Conservation (phyloP, 2,797 vertebrate species). For the Falco berigora region DNA sequence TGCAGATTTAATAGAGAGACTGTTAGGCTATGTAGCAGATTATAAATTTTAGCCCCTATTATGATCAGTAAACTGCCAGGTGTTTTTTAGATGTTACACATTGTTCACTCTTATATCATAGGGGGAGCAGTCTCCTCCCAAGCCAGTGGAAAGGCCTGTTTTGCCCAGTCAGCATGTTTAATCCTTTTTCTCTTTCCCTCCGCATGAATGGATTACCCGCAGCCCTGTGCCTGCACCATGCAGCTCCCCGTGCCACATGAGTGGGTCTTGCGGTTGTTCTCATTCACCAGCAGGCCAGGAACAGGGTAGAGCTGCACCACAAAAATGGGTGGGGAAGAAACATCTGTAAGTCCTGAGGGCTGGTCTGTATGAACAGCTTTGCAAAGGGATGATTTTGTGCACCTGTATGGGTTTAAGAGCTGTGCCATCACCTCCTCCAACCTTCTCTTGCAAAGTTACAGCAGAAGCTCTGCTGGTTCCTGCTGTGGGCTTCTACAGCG, state of each 20-base stretch:
- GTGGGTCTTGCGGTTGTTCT: neutral
- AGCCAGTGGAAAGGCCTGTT: neutral
- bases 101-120: neutral
- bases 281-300: neutral
- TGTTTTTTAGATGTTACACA: neutral
- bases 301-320: neutral
- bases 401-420: rapidly evolving
- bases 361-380: neutral
- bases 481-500: neutral
- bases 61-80: neutral
- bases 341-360: neutral
- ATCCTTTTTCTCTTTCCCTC: neutral
- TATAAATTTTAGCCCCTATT: slow-evolving; percentile 15
- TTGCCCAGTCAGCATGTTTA: neutral
- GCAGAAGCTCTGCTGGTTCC: neutral
- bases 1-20: slow-evolving; percentile 16
- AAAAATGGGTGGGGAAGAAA: neutral
- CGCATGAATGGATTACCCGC: neutral
- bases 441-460: neutral
- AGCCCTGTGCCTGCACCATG: neutral
- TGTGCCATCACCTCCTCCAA: neutral
- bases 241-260: rapidly evolving
- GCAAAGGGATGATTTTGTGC: neutral
- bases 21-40: neutral
- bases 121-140: neutral